phyloP scores from a whole-genome alignment of 2,797 vertebrate species.

The Tapirus indicus region DNA sequence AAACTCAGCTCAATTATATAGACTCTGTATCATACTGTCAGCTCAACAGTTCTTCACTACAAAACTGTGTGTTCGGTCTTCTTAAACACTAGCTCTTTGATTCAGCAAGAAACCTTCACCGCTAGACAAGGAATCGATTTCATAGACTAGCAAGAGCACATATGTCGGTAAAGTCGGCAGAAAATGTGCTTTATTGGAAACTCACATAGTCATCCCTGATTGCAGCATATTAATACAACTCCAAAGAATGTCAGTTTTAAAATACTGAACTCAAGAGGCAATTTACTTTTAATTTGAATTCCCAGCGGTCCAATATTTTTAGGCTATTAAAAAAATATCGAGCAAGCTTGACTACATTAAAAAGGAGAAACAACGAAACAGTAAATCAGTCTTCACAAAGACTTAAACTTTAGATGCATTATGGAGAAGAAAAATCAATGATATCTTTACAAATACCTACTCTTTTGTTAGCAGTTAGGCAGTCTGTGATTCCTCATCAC shows the following conservation, averaged over 20 bases:
- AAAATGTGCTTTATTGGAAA: slow-evolving; percentile 52
- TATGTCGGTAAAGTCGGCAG: slow-evolving; percentile 52
- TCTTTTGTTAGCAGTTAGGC: not conserved
- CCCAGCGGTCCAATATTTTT: slow-evolving; percentile 32
- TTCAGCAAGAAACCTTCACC: slow-evolving; percentile 61
- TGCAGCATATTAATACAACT: slow-evolving; percentile 24
- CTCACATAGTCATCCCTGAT: not conserved
- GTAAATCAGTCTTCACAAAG: slow-evolving; percentile 57
- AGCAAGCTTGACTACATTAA: slow-evolving; percentile 24
- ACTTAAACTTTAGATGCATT: not conserved
- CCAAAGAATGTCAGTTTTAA: slow-evolving; percentile 11
- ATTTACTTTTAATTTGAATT: slow-evolving; percentile 65
- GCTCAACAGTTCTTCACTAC: slow-evolving; percentile 49
- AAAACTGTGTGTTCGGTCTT: slow-evolving; percentile 46
- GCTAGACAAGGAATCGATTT: slow-evolving; percentile 69
- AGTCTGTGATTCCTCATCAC: not conserved
- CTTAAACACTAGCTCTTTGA: slow-evolving; percentile 41
- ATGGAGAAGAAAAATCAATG: slow-evolving; percentile 61
- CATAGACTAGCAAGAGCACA: not conserved
- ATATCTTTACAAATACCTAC: slow-evolving; percentile 36
- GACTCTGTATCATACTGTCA: slow-evolving; percentile 20
- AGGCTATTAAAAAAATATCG: slow-evolving; percentile 33
- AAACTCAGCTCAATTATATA: slow-evolving; percentile 38
- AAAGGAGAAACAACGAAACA: slow-evolving; percentile 60
- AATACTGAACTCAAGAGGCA: slow-evolving; percentile 28